These are phyloP conservation scores for Pedetes capensis DNA, from an alignment of 2,113 vertebrate genomes.

Conservation along the genomic window DNA sequence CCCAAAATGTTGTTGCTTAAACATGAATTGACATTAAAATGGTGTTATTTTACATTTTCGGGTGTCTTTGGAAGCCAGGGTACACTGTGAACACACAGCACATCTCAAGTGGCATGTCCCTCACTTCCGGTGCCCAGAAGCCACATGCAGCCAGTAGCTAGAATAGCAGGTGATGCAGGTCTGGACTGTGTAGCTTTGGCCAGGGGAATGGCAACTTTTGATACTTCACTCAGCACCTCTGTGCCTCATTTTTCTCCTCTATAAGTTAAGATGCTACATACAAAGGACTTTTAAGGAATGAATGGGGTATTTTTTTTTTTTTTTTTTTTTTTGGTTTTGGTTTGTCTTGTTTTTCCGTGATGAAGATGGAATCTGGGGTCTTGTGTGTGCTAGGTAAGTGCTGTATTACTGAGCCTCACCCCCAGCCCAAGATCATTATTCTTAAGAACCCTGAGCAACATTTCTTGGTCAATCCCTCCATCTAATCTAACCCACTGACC, in stretches of 20 bases:
- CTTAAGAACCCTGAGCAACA: background rate
- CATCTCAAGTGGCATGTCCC: fast-evolving
- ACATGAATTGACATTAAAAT: background rate
- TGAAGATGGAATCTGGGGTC: background rate
- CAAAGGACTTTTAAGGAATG: background rate
- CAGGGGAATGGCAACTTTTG: background rate
- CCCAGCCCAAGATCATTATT: background rate
- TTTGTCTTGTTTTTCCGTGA: no score
- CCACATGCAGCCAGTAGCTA: background rate
- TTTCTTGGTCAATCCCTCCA: background rate
- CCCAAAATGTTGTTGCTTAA: background rate
- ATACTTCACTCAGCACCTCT: background rate
- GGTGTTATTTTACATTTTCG: background rate
- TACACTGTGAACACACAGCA: background rate
- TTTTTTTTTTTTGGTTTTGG: no score
- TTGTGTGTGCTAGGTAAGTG: background rate
- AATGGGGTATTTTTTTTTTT: background rate
- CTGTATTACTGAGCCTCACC: background rate
- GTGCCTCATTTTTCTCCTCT: background rate
- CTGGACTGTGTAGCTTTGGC: background rate
- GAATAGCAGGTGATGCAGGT: background rate
- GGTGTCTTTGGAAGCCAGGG: background rate
- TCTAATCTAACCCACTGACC: background rate
- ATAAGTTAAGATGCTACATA: background rate
- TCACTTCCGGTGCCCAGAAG: background rate